Conservation (phyloP, 2,888 invertebrate species). For the Eupelmus urozonus region DNA sequence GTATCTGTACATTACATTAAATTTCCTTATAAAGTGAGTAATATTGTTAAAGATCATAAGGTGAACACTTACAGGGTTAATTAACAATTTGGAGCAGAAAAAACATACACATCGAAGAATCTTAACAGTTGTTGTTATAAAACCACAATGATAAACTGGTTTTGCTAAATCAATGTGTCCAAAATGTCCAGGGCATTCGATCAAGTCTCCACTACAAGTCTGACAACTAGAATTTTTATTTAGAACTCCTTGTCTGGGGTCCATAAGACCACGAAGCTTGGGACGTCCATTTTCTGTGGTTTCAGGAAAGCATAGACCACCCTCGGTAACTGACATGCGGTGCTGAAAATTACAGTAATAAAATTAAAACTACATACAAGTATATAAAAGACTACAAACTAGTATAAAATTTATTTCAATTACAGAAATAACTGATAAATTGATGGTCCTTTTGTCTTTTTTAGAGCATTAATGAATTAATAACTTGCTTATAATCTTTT, state of each 20-base stretch:
- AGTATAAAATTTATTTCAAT: too few species aligned
- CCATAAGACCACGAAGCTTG: slow-evolving; percentile 98
- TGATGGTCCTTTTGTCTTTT: too few species aligned
- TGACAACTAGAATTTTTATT: slow-evolving; percentile 95
- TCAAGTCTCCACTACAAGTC: slow-evolving; percentile 98
- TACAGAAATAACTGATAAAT: too few species aligned
- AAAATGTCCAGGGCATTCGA: slow-evolving; percentile 99
- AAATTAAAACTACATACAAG: background rate
- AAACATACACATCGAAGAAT: slow-evolving; percentile 98
- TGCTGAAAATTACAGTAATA: slow-evolving; percentile 83
- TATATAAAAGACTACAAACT: background rate
- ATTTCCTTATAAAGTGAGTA: too few species aligned
- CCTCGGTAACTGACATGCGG: slow-evolving; percentile 98
- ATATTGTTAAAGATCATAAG: background rate
- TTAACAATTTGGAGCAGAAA: slow-evolving; percentile 97
- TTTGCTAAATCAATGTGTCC: slow-evolving; percentile 99
- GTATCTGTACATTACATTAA: too few species aligned
- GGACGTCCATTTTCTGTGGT: slow-evolving; percentile 99
- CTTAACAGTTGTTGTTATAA: slow-evolving; percentile 97
- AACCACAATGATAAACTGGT: slow-evolving; percentile 99
- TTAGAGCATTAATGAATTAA: too few species aligned
- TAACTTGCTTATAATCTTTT: too few species aligned
- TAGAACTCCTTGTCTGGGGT: slow-evolving; percentile 98
- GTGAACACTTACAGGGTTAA: slow-evolving; percentile 81
- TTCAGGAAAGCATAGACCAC: slow-evolving; percentile 97